These are phyloP conservation scores for Tinea trinotella DNA, from an alignment of 2,888 invertebrate species.

Conservation along the genomic window DNA sequence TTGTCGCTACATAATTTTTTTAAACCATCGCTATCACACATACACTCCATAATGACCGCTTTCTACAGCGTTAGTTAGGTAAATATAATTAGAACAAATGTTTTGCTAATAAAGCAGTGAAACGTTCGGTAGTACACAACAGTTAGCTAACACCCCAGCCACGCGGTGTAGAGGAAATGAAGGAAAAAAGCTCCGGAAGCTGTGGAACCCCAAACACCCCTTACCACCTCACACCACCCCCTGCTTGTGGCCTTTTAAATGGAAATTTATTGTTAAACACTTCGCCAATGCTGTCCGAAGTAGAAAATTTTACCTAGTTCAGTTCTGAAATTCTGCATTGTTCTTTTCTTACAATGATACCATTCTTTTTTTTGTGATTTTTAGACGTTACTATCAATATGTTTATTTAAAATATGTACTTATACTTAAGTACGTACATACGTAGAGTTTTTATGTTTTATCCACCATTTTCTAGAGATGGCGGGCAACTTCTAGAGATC, in stretches of 20 bases:
- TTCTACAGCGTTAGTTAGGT: no score
- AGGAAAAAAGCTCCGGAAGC: slow-evolving; percentile 70
- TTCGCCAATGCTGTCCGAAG: slow-evolving; percentile 56
- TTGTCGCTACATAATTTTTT: no score
- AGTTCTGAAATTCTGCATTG: neutral
- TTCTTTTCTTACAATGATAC: neutral
- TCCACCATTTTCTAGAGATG: no score
- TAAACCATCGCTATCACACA: no score
- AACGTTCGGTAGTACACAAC: neutral
- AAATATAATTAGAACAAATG: neutral
- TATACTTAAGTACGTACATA: no score
- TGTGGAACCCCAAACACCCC: slow-evolving; percentile 32
- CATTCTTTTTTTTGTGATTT: slow-evolving; percentile 3
- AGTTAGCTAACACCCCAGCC: slow-evolving; percentile 31
- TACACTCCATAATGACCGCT: no score
- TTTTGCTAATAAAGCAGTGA: neutral
- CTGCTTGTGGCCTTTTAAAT: slow-evolving; percentile 68
- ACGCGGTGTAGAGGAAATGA: slow-evolving; percentile 67
- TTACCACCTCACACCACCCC: slow-evolving; percentile 26
- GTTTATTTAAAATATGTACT: no score
- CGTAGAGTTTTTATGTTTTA: no score
- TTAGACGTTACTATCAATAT: neutral
- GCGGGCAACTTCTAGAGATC: no score
- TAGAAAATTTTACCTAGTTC: slow-evolving; percentile 44
- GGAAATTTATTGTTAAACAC: slow-evolving; percentile 72